Conservation (phyloP, 1,140 invertebrate genomes). For the Ips nitidus region DNA sequence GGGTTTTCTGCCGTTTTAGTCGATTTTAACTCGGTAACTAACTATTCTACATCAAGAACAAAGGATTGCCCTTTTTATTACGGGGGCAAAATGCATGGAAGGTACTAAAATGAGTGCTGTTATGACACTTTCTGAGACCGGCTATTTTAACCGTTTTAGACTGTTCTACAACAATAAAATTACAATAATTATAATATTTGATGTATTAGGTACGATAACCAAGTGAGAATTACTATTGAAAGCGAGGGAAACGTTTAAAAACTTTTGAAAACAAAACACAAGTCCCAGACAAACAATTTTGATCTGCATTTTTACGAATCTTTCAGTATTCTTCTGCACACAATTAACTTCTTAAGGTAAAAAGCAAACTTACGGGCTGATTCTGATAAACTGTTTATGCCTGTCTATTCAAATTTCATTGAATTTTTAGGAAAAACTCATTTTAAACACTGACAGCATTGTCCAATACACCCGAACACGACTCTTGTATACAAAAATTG, state of each 20-base stretch:
- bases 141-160: neutral
- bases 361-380: conserved; percentile 45
- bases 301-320: too few species aligned
- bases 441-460: conserved; percentile 50
- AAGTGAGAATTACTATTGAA: too few species aligned
- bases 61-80: too few species aligned
- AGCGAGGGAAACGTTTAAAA: too few species aligned
- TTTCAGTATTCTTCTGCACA: too few species aligned
- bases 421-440: conserved; percentile 46
- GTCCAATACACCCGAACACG: conserved; percentile 41
- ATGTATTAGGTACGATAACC: too few species aligned
- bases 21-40: too few species aligned
- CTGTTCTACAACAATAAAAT: too few species aligned
- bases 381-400: conserved; percentile 38
- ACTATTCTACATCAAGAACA: too few species aligned
- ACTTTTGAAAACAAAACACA: too few species aligned
- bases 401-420: conserved; percentile 47
- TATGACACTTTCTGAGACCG: conserved; percentile 38
- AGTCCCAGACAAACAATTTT: too few species aligned
- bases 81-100: too few species aligned
- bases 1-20: conserved; percentile 31
- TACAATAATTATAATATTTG: neutral
- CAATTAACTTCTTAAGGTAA: conserved; percentile 28
- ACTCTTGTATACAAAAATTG: conserved; percentile 53
- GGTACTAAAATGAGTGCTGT: conserved; percentile 46